These are phyloP conservation scores for Arbacia lixula DNA, from an alignment of 53 echinoderm and acorn worm species.

Conservation along the genomic window DNA sequence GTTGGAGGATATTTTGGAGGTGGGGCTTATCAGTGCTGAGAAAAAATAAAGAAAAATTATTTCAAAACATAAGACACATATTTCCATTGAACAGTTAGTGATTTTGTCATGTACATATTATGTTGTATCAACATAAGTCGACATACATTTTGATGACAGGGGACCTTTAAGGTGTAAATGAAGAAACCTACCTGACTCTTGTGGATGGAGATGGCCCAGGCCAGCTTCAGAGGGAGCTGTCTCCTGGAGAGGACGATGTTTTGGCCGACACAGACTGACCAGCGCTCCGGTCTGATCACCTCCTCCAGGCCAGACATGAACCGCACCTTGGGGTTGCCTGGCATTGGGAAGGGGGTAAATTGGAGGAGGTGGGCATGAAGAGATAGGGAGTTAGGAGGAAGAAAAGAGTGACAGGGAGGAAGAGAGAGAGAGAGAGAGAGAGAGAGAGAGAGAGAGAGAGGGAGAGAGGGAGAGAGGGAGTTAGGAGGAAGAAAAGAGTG, in stretches of 20 bases:
- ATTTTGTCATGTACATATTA: no score
- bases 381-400: background rate
- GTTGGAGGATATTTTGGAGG: no score
- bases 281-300: slow-evolving; percentile 82
- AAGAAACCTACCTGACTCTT: slow-evolving; percentile 95
- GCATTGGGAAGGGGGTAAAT: background rate
- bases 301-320: slow-evolving; percentile 86
- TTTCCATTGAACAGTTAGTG: no score
- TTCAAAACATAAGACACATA: no score
- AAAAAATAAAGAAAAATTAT: no score
- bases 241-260: slow-evolving; percentile 78
- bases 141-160: no score
- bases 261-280: slow-evolving; percentile 81
- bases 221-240: slow-evolving; percentile 93
- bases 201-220: slow-evolving; percentile 99
- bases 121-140: no score
- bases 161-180: no score
- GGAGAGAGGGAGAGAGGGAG: background rate
- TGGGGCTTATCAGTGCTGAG: no score
- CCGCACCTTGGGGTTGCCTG: slow-evolving; percentile 87
- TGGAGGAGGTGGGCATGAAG: background rate
- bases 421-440: no score
- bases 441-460: background rate
- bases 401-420: no score
- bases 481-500: background rate